Evolutionary conservation across 1,140 invertebrate genomes (phyloP).

Genomic region (Nixonia krombeini): DNA sequence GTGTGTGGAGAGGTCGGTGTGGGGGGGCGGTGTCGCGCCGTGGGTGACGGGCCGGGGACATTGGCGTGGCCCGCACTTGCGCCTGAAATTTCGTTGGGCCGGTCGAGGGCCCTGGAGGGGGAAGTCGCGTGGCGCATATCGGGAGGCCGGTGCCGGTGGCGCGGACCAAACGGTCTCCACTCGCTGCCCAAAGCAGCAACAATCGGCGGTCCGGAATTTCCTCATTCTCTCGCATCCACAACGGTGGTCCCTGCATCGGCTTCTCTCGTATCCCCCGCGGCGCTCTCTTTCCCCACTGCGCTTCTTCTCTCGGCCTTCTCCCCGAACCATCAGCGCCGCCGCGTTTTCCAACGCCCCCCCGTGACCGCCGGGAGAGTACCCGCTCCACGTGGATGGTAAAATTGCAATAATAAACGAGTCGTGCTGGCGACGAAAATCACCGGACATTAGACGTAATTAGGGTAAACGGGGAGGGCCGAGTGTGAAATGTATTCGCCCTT

Average conservation of each 20-base stretch:
- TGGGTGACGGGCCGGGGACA: too few species aligned
- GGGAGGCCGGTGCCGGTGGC: slow-evolving; percentile 62
- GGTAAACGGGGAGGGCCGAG: not conserved
- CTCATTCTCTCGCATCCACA: slow-evolving; percentile 6
- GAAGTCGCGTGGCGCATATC: slow-evolving; percentile 60
- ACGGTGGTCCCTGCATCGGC: slow-evolving; percentile 43
- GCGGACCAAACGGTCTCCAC: slow-evolving; percentile 61
- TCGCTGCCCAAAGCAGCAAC: not conserved
- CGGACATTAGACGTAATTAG: not conserved
- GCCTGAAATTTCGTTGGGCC: too few species aligned
- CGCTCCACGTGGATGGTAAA: not conserved
- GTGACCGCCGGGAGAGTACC: not conserved
- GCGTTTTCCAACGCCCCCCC: slow-evolving; percentile 8
- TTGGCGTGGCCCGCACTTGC: too few species aligned
- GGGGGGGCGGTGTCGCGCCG: too few species aligned
- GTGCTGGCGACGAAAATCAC: not conserved
- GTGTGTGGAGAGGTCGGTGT: too few species aligned
- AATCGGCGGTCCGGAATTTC: slow-evolving; percentile 9
- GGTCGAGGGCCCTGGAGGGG: slow-evolving; percentile 38
- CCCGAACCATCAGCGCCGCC: slow-evolving; percentile 4
- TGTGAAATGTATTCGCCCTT: not conserved
- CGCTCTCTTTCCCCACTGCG: slow-evolving; percentile 46
- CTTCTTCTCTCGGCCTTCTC: slow-evolving; percentile 8
- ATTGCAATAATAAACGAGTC: not conserved
- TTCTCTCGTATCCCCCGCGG: slow-evolving; percentile 47